phyloP scores from a whole-genome alignment of 2,113 vertebrate species.

The Arenaria interpres region DNA sequence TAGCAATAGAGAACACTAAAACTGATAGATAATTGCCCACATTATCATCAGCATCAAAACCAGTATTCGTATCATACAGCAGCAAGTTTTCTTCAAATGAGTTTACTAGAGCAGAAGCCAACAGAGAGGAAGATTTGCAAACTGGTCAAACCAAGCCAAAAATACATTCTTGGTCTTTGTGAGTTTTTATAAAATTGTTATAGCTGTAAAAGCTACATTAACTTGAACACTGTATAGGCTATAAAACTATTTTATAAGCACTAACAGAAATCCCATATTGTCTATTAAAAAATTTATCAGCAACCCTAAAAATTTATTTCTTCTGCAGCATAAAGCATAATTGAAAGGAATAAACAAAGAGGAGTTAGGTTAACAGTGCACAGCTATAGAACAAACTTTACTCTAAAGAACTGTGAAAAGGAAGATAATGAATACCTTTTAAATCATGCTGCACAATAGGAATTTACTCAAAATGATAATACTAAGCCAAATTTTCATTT shows the following conservation, averaged over 20 bases:
- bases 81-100: neutral
- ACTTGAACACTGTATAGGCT: neutral
- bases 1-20: neutral
- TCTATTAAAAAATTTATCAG: slow-evolving; percentile 8
- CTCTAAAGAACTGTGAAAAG: neutral
- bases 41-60: neutral
- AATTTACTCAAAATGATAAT: neutral
- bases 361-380: neutral
- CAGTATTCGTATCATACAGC: neutral
- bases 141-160: neutral
- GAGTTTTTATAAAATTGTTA: neutral
- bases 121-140: neutral
- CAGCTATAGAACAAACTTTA: neutral
- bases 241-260: slow-evolving; percentile 1
- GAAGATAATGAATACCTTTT: neutral
- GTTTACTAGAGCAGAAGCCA: neutral
- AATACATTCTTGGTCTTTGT: neutral
- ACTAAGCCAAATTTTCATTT: neutral
- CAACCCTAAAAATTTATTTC: neutral
- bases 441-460: neutral
- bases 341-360: slow-evolving; percentile 40
- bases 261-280: neutral
- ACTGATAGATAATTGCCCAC: neutral
- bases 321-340: slow-evolving; percentile 10
- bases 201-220: neutral